These are phyloP conservation scores for Sebastolobus alascanus DNA, from an alignment of 2,797 vertebrate genomes.

Conservation along the genomic window DNA sequence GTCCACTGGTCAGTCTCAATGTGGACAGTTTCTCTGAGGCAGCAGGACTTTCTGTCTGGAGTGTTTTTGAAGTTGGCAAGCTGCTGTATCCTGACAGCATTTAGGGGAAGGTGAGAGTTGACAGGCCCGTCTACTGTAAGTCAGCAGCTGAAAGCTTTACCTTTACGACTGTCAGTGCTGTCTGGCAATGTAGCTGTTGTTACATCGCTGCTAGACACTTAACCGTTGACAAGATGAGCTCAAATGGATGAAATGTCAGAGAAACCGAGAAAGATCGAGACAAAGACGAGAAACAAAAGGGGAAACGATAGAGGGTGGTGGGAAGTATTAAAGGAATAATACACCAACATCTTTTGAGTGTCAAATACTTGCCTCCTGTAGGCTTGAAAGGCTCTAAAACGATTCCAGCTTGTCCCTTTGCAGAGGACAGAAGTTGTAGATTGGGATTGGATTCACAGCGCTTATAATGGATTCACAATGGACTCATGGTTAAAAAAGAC, in stretches of 20 bases:
- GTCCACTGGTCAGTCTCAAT: slow-evolving; percentile 12
- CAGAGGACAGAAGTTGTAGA: neutral
- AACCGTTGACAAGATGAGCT: slow-evolving; percentile 22
- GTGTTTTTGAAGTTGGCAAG: slow-evolving; percentile 22
- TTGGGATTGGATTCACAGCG: neutral
- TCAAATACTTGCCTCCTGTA: neutral
- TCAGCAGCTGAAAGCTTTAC: slow-evolving; percentile 46
- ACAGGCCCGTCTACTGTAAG: slow-evolving; percentile 31
- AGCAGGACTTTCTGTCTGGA: slow-evolving; percentile 26
- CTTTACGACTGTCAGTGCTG: slow-evolving; percentile 30
- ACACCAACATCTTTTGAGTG: neutral
- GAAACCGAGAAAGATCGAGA: slow-evolving; percentile 20
- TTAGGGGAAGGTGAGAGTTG: slow-evolving; percentile 40
- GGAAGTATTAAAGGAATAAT: neutral
- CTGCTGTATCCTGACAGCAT: slow-evolving; percentile 42
- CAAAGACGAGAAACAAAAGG: neutral
- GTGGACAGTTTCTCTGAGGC: slow-evolving; percentile 12
- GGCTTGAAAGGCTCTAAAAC: neutral
- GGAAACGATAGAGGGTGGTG: neutral
- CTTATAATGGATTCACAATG: neutral
- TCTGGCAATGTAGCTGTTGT: slow-evolving; percentile 29
- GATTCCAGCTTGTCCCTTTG: neutral
- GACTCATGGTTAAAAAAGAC: neutral
- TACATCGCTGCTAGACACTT: slow-evolving; percentile 28
- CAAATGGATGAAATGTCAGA: slow-evolving; percentile 34